A percentile compares a stretch with the other conserved stretches of the same genome.
phyloP scores from a whole-genome alignment of 2,888 invertebrate species.

The Cremastinae sp. region DNA sequence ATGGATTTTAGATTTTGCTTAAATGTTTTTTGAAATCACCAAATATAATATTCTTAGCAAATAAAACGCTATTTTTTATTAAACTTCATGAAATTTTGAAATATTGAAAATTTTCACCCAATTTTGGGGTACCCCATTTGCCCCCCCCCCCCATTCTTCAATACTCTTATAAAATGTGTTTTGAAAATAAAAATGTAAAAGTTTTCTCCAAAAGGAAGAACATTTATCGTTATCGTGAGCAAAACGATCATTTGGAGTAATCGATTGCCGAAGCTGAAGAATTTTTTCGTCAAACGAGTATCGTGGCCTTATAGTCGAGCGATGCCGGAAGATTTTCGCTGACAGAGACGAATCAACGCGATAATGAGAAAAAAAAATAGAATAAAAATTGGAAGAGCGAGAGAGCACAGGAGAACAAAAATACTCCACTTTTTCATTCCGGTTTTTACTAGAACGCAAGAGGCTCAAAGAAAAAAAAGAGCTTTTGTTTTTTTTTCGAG shows the following conservation, averaged over 20 bases:
- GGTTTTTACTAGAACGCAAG: background rate
- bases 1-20: too few species aligned
- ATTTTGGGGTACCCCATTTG: too few species aligned
- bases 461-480: slow-evolving; percentile 10
- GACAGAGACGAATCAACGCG: background rate
- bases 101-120: too few species aligned
- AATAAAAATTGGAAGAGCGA: background rate
- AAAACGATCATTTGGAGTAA: background rate
- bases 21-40: too few species aligned
- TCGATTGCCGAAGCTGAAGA: background rate
- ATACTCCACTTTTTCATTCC: slow-evolving; percentile 1
- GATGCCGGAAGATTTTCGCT: slow-evolving; percentile 28
- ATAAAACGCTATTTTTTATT: too few species aligned
- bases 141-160: too few species aligned
- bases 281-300: slow-evolving; percentile 2
- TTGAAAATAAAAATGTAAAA: too few species aligned
- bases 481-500: background rate
- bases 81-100: too few species aligned
- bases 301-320: slow-evolving; percentile 1
- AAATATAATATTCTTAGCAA: too few species aligned
- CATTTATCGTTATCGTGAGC: background rate
- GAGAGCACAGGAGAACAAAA: background rate
- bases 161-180: too few species aligned
- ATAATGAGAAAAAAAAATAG: background rate
- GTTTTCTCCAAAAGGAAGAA: too few species aligned